Evolutionary conservation across 2,113 vertebrate genomes (phyloP).

Genomic region (Alces alces): DNA sequence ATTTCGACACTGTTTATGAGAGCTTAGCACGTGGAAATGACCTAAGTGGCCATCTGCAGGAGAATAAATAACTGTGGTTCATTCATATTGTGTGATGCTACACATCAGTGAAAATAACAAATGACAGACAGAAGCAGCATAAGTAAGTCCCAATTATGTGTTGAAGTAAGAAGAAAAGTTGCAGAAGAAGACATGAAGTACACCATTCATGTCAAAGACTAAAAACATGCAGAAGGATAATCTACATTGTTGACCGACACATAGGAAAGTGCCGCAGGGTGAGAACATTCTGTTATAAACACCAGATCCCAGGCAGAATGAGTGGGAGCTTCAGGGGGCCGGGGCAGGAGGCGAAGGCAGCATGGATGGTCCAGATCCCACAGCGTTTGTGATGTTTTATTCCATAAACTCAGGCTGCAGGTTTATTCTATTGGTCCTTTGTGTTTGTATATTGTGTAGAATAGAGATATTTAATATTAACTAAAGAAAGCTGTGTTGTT

Average conservation of each 20-base stretch:
- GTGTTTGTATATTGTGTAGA: not conserved
- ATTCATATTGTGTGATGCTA: not conserved
- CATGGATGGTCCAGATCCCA: fast-evolving
- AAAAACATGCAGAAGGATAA: not conserved
- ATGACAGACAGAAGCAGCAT: not conserved
- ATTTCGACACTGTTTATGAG: not conserved
- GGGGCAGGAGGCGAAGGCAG: fast-evolving
- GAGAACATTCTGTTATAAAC: not conserved
- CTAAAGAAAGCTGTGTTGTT: not conserved
- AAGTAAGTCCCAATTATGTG: not conserved
- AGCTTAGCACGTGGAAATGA: not conserved
- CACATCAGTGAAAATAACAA: not conserved
- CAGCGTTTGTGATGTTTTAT: not conserved
- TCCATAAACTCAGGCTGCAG: not conserved
- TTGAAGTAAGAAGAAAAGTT: not conserved
- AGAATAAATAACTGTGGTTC: not conserved
- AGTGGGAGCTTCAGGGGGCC: fast-evolving
- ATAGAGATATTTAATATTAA: not conserved
- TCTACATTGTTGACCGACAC: not conserved
- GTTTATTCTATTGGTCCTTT: not conserved
- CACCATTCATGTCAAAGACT: not conserved
- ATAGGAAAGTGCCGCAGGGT: not conserved
- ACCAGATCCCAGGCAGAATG: no score
- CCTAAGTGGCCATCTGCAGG: not conserved
- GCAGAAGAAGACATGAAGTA: not conserved